Conservation (phyloP, 2,888 invertebrate species). For the Andrena flavipes region DNA sequence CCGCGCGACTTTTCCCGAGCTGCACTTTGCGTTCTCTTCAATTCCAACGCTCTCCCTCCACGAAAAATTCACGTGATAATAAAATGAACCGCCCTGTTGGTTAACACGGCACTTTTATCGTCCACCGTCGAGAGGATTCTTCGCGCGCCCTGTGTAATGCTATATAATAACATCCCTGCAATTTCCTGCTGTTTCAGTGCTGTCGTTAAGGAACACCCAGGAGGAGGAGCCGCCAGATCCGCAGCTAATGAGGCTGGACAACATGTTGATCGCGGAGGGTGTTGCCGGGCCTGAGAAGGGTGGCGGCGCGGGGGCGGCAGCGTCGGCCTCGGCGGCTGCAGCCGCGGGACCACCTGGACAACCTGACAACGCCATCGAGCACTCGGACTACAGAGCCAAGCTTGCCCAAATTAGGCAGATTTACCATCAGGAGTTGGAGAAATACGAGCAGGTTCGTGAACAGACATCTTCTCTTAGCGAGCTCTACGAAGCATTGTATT, state of each 20-base stretch:
- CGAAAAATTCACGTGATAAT: constrained; percentile 17
- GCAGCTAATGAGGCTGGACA: constrained; percentile 98
- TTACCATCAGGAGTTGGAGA: constrained; percentile 99
- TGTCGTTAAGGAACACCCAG: constrained; percentile 97
- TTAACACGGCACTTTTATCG: constrained; percentile 2
- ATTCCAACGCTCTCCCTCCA: neutral
- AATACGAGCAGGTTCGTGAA: constrained; percentile 95
- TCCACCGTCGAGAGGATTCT: too few relatives aligned
- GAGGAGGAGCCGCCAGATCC: constrained; percentile 99
- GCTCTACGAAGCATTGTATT: neutral
- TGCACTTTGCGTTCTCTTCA: neutral
- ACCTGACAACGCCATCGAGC: constrained; percentile 98
- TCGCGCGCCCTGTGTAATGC: neutral
- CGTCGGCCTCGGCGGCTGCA: constrained; percentile 94
- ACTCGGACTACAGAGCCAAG: constrained; percentile 99
- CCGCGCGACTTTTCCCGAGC: constrained; percentile 59
- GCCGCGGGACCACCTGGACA: constrained; percentile 89
- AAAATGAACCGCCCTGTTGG: constrained; percentile 13
- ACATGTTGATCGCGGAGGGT: constrained; percentile 99
- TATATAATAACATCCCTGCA: neutral
- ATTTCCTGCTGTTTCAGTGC: constrained; percentile 86
- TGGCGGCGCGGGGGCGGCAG: constrained; percentile 95
- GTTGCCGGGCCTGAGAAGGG: constrained; percentile 98
- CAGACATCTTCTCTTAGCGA: too few relatives aligned
- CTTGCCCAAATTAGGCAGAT: constrained; percentile 99